phyloP scores from a whole-genome alignment of 2,113 vertebrate species.

The Nothocercus julius region DNA sequence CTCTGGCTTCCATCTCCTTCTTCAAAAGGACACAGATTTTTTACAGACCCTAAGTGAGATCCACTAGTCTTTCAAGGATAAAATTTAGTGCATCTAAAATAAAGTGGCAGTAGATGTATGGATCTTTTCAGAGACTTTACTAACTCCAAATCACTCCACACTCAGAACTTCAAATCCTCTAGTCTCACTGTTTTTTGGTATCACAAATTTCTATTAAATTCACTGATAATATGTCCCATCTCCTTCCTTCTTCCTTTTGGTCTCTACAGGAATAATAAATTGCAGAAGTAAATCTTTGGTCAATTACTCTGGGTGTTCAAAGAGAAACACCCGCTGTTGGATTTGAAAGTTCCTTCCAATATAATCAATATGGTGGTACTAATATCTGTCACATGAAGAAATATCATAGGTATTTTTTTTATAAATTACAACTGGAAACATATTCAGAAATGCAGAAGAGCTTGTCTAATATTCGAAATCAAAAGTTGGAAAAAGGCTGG shows the following conservation, averaged over 20 bases:
- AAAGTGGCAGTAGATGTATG: neutral
- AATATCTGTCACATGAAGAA: neutral
- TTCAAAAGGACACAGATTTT: neutral
- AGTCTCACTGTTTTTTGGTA: neutral
- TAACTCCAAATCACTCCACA: neutral
- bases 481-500: neutral
- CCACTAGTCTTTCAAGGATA: neutral
- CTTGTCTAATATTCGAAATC: neutral
- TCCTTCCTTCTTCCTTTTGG: neutral
- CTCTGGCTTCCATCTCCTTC: neutral
- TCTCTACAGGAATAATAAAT: neutral
- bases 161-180: neutral
- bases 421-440: neutral
- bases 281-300: neutral
- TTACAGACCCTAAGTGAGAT: neutral
- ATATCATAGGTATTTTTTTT: neutral
- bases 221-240: neutral
- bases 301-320: neutral
- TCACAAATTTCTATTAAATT: neutral
- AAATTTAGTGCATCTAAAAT: neutral
- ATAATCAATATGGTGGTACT: neutral
- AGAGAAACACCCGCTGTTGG: neutral
- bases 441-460: neutral
- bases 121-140: fast-evolving
- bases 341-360: neutral